Evolutionary conservation across 1,140 invertebrate genomes (phyloP), one percentile per base, ranked within the genome.

Genomic region (Bombus vancouverensis): DNA sequence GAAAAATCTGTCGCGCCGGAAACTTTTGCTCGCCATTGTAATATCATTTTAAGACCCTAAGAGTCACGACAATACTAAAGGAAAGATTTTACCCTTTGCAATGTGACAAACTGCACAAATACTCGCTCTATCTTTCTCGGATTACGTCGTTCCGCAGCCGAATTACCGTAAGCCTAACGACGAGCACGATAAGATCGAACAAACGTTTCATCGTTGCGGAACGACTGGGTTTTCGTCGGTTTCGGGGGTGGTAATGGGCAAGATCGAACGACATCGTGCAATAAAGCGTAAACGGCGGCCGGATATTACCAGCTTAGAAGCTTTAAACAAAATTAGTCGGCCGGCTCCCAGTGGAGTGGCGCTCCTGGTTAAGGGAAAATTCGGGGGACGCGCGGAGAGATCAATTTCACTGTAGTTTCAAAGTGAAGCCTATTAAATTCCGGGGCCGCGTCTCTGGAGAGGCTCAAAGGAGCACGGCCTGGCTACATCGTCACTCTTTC

Each of bases 381-480:
- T 85, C 82, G 81, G 68, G 77, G 53, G 62, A 66, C 74, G 78
- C 53, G 78, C 68, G 78, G 77, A 90, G 77, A 90, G 90, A 90
- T 90, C 84, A 85, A 92, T 91, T 89, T 89, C 84, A 57, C 32
- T 44, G 87, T 88, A 90, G 90, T 90, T 91, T 91, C 91, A 91
- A 92, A 92, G 91, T 91, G 90, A 88, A 92, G 91, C 91, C 91
- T 92, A 92, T 92, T 92, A 92, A 92, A 90, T 92, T 92, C 83
- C 87, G 78, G 72, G 87, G 91, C 84, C 79, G 82, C 88, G 91
- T 92, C 91, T 91, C 87, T 87, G 68, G 86, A 90, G 90, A 86
- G 66, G 87, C 89, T 91, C 89, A 91, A 91, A 89, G 90, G 84
- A 83, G 84, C 59, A 59, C 47, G 37, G 68, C 22, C 44, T 57